Conservation (phyloP, 2,797 vertebrate genomes). For the Silurus lanzhouensis region DNA sequence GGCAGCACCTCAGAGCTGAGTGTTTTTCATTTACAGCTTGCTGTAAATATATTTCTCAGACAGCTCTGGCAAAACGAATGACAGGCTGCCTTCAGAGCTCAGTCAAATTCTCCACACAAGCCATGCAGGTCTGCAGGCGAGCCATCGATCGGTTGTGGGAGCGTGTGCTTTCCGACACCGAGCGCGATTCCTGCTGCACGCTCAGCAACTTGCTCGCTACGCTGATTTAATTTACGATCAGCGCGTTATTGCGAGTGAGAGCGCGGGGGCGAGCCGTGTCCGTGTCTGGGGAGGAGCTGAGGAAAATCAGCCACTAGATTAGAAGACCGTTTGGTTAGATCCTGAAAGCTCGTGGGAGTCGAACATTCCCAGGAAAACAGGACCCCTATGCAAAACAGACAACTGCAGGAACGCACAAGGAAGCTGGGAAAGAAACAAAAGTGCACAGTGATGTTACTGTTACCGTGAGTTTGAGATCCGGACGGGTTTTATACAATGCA, state of each 20-base stretch:
- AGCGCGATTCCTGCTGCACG: conserved; percentile 34
- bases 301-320: conserved; percentile 12
- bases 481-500: no score
- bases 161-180: conserved; percentile 31
- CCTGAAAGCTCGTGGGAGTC: conserved; percentile 33
- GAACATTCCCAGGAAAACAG: conserved; percentile 1
- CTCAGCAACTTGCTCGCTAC: conserved; percentile 36
- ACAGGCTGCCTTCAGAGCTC: conserved; percentile 32
- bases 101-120: conserved; percentile 45
- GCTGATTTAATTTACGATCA: conserved; percentile 52
- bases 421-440: no score
- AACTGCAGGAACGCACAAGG: background rate
- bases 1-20: background rate
- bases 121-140: conserved; percentile 46
- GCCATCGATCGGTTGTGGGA: conserved; percentile 46
- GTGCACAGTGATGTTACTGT: no score
- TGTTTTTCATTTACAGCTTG: background rate
- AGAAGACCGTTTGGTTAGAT: conserved; percentile 15
- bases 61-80: conserved; percentile 7
- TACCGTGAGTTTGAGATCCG: no score
- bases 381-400: conserved; percentile 31
- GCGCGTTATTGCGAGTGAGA: conserved; percentile 37
- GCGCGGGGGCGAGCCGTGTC: background rate
- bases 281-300: background rate
- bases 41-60: background rate